These are phyloP conservation scores for Sepiola atlantica DNA, from an alignment of 2,888 invertebrate genomes.

Conservation along the genomic window DNA sequence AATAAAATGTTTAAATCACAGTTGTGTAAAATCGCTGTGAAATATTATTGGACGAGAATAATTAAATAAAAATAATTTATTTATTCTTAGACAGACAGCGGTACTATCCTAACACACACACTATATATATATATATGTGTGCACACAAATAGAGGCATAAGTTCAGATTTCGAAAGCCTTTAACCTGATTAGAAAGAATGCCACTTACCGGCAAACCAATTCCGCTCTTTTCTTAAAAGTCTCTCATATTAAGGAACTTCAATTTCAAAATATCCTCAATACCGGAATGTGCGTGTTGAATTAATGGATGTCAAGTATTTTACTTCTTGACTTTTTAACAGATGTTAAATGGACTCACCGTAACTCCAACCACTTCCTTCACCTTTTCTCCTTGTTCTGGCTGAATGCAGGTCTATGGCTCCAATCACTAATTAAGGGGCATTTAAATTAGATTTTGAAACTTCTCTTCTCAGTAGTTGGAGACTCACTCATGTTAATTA, in stretches of 20 bases:
- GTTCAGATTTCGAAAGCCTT: no score
- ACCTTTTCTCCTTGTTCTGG: neutral
- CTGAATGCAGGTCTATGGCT: neutral
- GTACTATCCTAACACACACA: no score
- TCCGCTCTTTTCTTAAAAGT: neutral
- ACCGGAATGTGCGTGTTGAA: neutral
- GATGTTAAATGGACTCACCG: neutral
- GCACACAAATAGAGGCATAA: no score
- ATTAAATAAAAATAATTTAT: no score
- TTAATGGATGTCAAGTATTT: neutral
- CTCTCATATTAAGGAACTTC: neutral
- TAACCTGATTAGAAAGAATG: no score
- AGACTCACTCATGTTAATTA: neutral
- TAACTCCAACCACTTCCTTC: no score
- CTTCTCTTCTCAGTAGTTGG: neutral
- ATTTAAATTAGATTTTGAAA: neutral
- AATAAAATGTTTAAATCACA: no score
- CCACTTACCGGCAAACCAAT: neutral
- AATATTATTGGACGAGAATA: no score
- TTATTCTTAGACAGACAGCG: no score
- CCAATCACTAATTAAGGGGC: neutral
- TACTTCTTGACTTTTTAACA: neutral
- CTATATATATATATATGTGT: no score
- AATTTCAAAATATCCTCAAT: neutral
- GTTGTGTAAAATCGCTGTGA: no score